Conservation (phyloP, 2,797 vertebrate species). For the Poeciliopsis presidionis region DNA sequence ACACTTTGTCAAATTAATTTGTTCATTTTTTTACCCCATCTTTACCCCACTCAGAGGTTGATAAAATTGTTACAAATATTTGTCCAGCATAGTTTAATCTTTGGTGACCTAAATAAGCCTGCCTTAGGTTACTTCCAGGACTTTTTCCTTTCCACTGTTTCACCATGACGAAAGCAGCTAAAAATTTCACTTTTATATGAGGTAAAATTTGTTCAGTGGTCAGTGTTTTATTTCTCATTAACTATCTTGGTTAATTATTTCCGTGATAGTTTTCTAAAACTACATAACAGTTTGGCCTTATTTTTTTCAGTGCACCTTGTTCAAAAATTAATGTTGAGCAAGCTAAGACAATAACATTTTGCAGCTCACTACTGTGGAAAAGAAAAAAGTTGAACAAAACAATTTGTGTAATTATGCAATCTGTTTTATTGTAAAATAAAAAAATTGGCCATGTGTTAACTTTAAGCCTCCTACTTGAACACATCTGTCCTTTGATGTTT, state of each 20-base stretch:
- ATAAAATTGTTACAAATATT: neutral
- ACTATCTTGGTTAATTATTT: neutral
- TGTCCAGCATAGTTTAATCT: neutral
- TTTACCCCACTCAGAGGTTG: neutral
- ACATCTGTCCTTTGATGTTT: neutral
- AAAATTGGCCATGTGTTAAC: neutral
- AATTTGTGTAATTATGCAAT: neutral
- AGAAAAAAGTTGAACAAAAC: neutral
- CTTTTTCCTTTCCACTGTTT: neutral
- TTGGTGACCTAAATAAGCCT: neutral
- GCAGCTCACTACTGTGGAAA: neutral
- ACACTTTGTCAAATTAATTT: neutral
- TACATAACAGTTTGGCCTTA: neutral
- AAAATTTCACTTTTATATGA: neutral
- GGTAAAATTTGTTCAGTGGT: neutral
- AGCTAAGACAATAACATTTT: neutral
- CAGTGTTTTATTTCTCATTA: neutral
- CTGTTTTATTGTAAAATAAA: neutral
- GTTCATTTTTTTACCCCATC: neutral
- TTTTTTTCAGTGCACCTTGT: neutral
- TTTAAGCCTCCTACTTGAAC: neutral
- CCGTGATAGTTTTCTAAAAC: neutral
- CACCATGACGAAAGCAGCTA: neutral
- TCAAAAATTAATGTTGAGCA: neutral
- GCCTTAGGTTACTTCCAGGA: neutral